A percentile compares a stretch with the other conserved stretches of the same genome.
Conservation (phyloP, 2,113 vertebrate species). For the Irena cyanogastra region DNA sequence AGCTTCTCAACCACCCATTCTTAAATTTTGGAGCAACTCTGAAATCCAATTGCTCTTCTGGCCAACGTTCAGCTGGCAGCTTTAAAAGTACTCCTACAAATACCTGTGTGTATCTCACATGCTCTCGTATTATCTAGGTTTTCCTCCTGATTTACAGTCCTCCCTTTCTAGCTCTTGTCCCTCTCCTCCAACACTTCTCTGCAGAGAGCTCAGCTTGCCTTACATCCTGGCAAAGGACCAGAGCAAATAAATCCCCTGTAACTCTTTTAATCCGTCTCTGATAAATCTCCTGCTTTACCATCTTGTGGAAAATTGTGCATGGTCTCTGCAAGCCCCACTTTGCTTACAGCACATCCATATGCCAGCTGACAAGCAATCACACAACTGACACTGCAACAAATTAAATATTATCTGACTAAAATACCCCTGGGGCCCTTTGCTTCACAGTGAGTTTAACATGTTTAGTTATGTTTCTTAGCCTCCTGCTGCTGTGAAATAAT, state of each 20-base stretch:
- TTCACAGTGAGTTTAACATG: constrained; percentile 54
- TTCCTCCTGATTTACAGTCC: neutral
- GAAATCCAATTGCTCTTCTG: neutral
- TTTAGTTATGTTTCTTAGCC: constrained; percentile 48
- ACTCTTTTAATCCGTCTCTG: constrained; percentile 35
- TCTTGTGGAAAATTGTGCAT: constrained; percentile 34
- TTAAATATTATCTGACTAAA: constrained; percentile 62
- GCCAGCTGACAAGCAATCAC: constrained; percentile 59
- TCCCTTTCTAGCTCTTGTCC: neutral
- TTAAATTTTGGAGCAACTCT: neutral
- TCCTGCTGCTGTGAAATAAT: constrained; percentile 31
- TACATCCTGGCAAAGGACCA: constrained; percentile 1
- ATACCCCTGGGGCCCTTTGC: constrained; percentile 28
- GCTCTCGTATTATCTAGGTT: neutral
- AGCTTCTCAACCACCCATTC: neutral
- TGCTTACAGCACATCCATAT: constrained; percentile 45
- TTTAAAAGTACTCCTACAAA: neutral
- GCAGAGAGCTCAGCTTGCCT: neutral
- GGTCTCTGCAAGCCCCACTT: constrained; percentile 35
- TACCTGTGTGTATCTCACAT: neutral
- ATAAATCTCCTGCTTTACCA: constrained; percentile 46
- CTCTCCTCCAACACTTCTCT: neutral
- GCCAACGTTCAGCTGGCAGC: neutral
- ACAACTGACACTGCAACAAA: constrained; percentile 52
- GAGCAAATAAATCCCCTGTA: constrained; percentile 37